phyloP scores from a whole-genome alignment of 2,888 invertebrate genomes.

The Mimumesa dahlbomi region DNA sequence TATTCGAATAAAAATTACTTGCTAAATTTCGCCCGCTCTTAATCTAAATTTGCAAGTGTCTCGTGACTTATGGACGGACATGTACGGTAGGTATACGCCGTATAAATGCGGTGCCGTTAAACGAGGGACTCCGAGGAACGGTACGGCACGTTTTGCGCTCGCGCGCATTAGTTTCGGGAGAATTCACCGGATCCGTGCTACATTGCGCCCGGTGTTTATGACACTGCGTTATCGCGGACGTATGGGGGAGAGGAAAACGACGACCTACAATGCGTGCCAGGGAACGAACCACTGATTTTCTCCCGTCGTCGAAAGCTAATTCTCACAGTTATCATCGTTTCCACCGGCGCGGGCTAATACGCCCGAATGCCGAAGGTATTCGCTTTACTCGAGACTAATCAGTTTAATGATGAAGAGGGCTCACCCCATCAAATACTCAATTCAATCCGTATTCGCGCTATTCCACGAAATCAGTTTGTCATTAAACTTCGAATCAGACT shows the following conservation, averaged over 20 bases:
- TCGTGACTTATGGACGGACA: too few species aligned
- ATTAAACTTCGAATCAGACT: too few species aligned
- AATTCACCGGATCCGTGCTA: slow-evolving; percentile 33
- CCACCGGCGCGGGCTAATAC: slow-evolving; percentile 13
- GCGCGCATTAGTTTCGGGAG: slow-evolving; percentile 42
- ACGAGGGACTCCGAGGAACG: slow-evolving; percentile 18
- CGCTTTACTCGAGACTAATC: slow-evolving; percentile 18
- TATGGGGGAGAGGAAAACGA: slow-evolving; percentile 9
- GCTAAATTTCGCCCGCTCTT: too few species aligned
- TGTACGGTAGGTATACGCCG: too few species aligned
- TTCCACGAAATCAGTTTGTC: too few species aligned
- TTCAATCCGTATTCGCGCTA: too few species aligned
- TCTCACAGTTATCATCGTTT: slow-evolving; percentile 31
- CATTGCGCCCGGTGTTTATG: slow-evolving; percentile 44
- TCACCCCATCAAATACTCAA: too few species aligned
- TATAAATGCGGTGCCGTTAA: too few species aligned
- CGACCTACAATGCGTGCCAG: slow-evolving; percentile 4
- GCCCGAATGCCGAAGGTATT: slow-evolving; percentile 14
- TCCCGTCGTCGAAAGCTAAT: slow-evolving; percentile 13
- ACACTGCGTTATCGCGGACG: slow-evolving; percentile 33
- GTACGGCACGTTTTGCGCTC: slow-evolving; percentile 23
- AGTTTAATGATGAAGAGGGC: slow-evolving; percentile 30
- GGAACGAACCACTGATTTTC: slow-evolving; percentile 34
- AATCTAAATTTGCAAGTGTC: too few species aligned
- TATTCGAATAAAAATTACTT: too few species aligned